Percentiles rank a stretch among this genome's conserved stretches.
Conservation (phyloP, 1,140 invertebrate genomes). For the Akabosia matsudoensis region DNA sequence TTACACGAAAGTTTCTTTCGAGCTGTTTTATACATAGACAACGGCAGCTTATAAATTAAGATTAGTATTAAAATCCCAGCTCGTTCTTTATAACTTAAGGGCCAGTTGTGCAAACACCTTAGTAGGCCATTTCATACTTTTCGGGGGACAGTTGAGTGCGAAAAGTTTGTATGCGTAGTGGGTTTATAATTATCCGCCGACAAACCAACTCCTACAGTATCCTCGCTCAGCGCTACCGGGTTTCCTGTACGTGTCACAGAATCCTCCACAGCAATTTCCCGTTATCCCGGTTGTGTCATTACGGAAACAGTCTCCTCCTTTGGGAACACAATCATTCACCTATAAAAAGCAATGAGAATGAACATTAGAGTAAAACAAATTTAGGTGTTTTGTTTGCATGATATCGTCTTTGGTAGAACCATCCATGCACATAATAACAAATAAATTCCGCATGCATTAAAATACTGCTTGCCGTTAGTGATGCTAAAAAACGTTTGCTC, state of each 20-base stretch:
- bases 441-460: neutral
- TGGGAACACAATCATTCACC: conserved; percentile 25
- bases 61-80: too few relatives aligned
- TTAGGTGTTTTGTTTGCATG: too few relatives aligned
- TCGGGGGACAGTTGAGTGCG: too few relatives aligned
- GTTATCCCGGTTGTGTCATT: conserved; percentile 18
- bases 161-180: too few relatives aligned
- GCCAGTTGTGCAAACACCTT: neutral
- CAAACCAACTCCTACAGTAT: conserved; percentile 31
- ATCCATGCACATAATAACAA: too few relatives aligned
- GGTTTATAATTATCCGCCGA: conserved; percentile 13
- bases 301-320: conserved; percentile 19
- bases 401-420: too few relatives aligned
- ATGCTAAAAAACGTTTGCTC: too few relatives aligned
- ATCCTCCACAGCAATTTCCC: conserved; percentile 29
- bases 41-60: too few relatives aligned
- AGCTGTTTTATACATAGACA: too few relatives aligned
- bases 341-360: neutral
- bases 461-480: too few relatives aligned
- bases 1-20: too few relatives aligned
- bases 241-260: conserved; percentile 23
- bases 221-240: conserved; percentile 12
- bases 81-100: too few relatives aligned
- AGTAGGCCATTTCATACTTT: neutral
- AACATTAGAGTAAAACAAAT: neutral